Base-by-base conservation (phyloP, 2,888 invertebrate genomes). In the Phengaris alcon region DNA sequence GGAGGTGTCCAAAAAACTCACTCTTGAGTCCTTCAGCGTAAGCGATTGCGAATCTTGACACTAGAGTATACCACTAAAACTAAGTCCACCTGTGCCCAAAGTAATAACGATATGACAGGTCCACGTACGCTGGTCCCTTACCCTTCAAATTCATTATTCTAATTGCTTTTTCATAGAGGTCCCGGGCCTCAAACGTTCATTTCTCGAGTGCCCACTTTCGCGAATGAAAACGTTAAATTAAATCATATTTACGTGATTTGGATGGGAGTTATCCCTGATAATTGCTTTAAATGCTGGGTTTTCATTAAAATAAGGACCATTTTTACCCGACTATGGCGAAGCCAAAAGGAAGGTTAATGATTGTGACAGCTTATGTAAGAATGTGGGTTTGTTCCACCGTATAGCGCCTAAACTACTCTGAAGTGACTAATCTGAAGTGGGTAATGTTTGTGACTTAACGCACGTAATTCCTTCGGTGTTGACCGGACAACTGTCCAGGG, bases 141-240 rank as follows among this genome's bases (percentile, higher is more conserved):
- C 80, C 80, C 84, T 35, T 89, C 85, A 88, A 87, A 86, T 90
- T 91, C 90, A 92, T 92, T 92, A 92, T 91, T 85, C 86, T 87
- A 87, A 87, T 87, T 87, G 87, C 85, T 86, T 86, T 84, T 90
- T 89, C 88, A 89, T 88, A 88, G 84, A 82, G 83, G 86, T 85
- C 85, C 85, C 86, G 52, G 87, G 87, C 88, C 86, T 86, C 52
- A 69, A 69, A 69, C 46, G 69, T 69, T 69, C 86, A 85, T 86
- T 84, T 87, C 86, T 88, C 86, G 83, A 92, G 92, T 84, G 87
- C 84, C 85, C 85, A 86, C 85, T 84, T 85, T 85, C 84, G 84
- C 79, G 80, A 83, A 85, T 83, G 86, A 85, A 88, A 88, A 87
- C 84, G 89, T 85, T 88, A 87, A 90, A 91, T 91, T 91, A 88